phyloP scores from a whole-genome alignment of 23 tunicate genomes.

The Oikopleura dioica region DNA sequence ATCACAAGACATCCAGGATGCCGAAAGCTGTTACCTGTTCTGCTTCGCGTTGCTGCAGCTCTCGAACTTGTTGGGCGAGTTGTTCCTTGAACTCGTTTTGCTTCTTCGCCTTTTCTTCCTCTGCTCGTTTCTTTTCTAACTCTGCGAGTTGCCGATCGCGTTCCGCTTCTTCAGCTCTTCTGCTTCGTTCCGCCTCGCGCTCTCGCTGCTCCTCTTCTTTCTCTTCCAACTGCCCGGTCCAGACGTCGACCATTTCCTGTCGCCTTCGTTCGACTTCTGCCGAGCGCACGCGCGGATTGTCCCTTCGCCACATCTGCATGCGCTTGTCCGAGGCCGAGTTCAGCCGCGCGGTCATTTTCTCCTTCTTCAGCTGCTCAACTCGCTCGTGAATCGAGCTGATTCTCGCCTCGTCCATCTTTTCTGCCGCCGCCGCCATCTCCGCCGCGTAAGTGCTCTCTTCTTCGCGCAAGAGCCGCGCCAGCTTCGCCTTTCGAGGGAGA shows the following conservation, averaged over 20 bases:
- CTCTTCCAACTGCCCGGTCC: background rate
- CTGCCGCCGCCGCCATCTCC: background rate
- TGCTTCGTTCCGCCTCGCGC: background rate
- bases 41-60: background rate
- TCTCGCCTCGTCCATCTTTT: background rate
- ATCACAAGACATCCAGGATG: no score
- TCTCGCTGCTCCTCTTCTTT: background rate
- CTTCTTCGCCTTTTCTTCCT: background rate
- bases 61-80: background rate
- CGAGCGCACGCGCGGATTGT: background rate
- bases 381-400: background rate
- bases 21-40: no score
- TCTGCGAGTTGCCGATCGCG: background rate
- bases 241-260: slow-evolving; percentile 1
- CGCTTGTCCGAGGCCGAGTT: background rate
- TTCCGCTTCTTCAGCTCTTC: background rate
- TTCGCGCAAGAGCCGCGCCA: background rate
- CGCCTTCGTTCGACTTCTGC: background rate
- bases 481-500: background rate
- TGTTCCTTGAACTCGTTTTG: background rate
- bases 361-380: background rate
- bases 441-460: no score
- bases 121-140: background rate
- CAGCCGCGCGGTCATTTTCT: background rate
- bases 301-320: background rate